These are phyloP conservation scores for Cryptocheilus praepositus DNA, from an alignment of 2,888 invertebrate species.

Conservation along the genomic window DNA sequence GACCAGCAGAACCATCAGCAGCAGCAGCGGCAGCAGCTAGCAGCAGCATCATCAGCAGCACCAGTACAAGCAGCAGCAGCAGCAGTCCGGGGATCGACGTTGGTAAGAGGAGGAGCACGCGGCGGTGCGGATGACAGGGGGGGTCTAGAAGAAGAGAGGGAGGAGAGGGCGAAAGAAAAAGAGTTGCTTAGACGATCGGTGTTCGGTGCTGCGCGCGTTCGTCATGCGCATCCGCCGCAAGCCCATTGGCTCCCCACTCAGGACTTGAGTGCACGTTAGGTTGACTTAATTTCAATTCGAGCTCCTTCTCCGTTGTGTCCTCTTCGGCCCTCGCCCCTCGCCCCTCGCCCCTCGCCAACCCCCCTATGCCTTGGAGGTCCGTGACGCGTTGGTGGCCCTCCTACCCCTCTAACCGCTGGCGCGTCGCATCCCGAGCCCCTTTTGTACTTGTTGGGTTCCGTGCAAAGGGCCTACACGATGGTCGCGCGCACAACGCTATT, in stretches of 20 bases:
- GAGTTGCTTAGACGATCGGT: slow-evolving; percentile 34
- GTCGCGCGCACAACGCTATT: neutral
- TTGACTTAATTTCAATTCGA: slow-evolving; percentile 66
- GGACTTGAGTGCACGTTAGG: slow-evolving; percentile 57
- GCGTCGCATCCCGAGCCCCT: slow-evolving; percentile 26
- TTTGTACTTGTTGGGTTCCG: slow-evolving; percentile 56
- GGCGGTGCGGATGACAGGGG: neutral
- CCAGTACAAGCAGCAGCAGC: too few species aligned
- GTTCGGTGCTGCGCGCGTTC: slow-evolving; percentile 53
- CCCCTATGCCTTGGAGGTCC: slow-evolving; percentile 13
- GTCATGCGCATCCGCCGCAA: slow-evolving; percentile 36
- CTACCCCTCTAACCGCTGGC: slow-evolving; percentile 4
- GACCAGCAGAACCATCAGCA: too few species aligned
- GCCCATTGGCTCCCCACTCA: slow-evolving; percentile 62
- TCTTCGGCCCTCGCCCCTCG: too few species aligned
- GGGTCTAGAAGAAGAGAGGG: slow-evolving; percentile 6
- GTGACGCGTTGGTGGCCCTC: slow-evolving; percentile 10
- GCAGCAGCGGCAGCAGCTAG: too few species aligned
- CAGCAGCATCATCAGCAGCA: too few species aligned
- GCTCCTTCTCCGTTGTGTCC: slow-evolving; percentile 42
- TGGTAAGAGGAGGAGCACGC: slow-evolving; percentile 19
- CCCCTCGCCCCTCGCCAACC: too few species aligned
- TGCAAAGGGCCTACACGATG: slow-evolving; percentile 19
- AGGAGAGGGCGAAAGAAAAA: slow-evolving; percentile 18
- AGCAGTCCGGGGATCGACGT: too few species aligned